These are phyloP conservation scores for Aurelia coerulea DNA, from an alignment of 30 jellyfish, hydroid and myxozoan genomes.

Conservation along the genomic window DNA sequence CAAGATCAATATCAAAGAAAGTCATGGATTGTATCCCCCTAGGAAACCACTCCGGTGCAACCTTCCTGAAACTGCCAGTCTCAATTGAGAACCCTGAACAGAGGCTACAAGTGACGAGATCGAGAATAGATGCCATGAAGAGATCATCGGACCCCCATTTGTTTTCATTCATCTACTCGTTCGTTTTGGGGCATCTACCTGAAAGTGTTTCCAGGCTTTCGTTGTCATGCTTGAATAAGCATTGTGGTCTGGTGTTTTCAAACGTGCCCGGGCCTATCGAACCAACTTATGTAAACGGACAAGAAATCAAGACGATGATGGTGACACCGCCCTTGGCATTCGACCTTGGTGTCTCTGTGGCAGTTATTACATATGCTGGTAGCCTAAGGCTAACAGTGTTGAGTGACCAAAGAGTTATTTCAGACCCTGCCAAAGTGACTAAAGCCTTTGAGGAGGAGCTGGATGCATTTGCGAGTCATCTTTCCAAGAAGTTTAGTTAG, in stretches of 20 bases:
- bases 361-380: constrained; percentile 88
- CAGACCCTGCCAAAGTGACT: constrained; percentile 87
- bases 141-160: constrained; percentile 91
- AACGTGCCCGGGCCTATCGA: constrained; percentile 98
- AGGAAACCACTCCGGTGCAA: constrained; percentile 97
- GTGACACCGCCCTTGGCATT: constrained; percentile 97
- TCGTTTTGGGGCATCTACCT: constrained; percentile 88
- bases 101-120: constrained; percentile 75
- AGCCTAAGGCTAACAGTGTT: constrained; percentile 74
- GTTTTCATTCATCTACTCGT: constrained; percentile 87
- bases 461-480: constrained; percentile 11
- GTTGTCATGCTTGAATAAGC: constrained; percentile 63
- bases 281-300: constrained; percentile 70
- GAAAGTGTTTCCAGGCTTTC: constrained; percentile 75
- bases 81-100: constrained; percentile 84
- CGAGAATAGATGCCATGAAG: constrained; percentile 73
- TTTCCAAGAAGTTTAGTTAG: constrained; percentile 26
- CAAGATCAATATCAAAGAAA: constrained; percentile 78
- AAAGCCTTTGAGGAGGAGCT: constrained; percentile 84
- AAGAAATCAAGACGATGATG: constrained; percentile 82
- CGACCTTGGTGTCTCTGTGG: constrained; percentile 91
- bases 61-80: constrained; percentile 91
- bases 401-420: constrained; percentile 86
- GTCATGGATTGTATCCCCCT: constrained; percentile 81
- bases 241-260: constrained; percentile 89